Percentiles rank a stretch among this genome's conserved stretches.
These are phyloP conservation scores for Gracilinanus agilis DNA, from an alignment of 2,113 vertebrate genomes.

Conservation along the genomic window DNA sequence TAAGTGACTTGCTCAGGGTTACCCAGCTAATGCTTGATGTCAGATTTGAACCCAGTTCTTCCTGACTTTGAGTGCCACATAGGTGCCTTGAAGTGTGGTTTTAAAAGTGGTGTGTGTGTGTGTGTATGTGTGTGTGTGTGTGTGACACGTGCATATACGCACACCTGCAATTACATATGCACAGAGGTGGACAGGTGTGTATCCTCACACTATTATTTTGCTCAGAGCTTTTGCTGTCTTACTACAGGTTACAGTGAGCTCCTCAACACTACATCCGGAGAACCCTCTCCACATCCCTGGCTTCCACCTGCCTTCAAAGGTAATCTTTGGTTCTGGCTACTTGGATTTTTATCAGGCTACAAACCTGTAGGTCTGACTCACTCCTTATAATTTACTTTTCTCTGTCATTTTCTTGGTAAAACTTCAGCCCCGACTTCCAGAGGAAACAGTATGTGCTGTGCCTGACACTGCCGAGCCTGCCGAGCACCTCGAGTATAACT, in stretches of 20 bases:
- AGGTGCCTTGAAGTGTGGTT: not conserved
- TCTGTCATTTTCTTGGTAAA: conserved; percentile 32
- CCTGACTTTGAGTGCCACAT: too few species aligned
- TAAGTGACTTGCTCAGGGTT: too few species aligned
- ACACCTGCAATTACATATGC: too few species aligned
- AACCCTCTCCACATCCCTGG: conserved; percentile 90
- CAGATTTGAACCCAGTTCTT: too few species aligned
- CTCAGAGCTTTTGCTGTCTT: not conserved
- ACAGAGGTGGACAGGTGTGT: not conserved
- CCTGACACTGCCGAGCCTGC: fast-evolving
- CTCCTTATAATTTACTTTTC: not conserved
- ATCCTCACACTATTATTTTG: conserved; percentile 23
- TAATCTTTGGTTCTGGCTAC: conserved; percentile 62
- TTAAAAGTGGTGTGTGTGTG: not conserved
- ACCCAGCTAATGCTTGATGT: too few species aligned
- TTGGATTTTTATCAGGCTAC: not conserved
- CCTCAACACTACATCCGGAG: conserved; percentile 91
- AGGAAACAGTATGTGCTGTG: not conserved
- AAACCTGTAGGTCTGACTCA: not conserved
- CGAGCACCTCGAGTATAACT: conserved; percentile 82
- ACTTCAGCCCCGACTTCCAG: conserved; percentile 56
- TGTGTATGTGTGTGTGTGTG: too few species aligned
- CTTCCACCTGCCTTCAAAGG: conserved; percentile 94
- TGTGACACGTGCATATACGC: too few species aligned
- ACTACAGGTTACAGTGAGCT: conserved; percentile 88